phyloP scores from a whole-genome alignment of 2,888 invertebrate species.

The Alcis repandata region DNA sequence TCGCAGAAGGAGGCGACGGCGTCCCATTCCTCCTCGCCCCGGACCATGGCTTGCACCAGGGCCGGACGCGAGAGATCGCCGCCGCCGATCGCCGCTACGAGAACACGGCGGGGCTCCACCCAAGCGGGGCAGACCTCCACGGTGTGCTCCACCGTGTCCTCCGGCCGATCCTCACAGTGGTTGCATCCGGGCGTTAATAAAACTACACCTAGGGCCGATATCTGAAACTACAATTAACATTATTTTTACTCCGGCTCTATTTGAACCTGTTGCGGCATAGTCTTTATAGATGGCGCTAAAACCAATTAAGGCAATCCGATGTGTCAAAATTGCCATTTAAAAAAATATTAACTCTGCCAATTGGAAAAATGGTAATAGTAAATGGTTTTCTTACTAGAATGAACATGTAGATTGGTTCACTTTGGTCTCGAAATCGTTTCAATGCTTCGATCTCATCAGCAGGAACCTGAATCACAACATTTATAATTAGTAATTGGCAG shows the following conservation, averaged over 20 bases:
- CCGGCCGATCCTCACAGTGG: too few relatives aligned
- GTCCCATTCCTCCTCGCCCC: too few relatives aligned
- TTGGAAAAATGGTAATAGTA: not conserved
- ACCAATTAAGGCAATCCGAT: not conserved
- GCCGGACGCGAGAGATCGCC: too few relatives aligned
- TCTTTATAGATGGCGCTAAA: not conserved
- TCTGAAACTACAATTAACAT: not conserved
- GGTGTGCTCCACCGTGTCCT: too few relatives aligned
- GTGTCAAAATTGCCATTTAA: conserved; percentile 3
- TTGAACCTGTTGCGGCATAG: not conserved
- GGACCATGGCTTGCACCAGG: too few relatives aligned
- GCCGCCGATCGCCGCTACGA: too few relatives aligned
- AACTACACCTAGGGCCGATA: not conserved
- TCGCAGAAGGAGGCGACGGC: too few relatives aligned
- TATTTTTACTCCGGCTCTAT: not conserved
- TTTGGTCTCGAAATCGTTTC: conserved; percentile 67
- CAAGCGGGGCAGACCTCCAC: too few relatives aligned
- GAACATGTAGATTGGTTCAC: conserved; percentile 75
- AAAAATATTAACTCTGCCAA: conserved; percentile 4
- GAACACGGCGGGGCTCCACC: too few relatives aligned
- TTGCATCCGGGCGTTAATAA: too few relatives aligned
- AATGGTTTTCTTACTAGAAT: conserved; percentile 63
- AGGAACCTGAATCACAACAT: conserved; percentile 58
- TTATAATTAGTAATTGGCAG: too few relatives aligned
- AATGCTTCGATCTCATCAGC: conserved; percentile 69